These are phyloP conservation scores for Zapornia atra DNA, from an alignment of 2,113 vertebrate species.

Conservation along the genomic window DNA sequence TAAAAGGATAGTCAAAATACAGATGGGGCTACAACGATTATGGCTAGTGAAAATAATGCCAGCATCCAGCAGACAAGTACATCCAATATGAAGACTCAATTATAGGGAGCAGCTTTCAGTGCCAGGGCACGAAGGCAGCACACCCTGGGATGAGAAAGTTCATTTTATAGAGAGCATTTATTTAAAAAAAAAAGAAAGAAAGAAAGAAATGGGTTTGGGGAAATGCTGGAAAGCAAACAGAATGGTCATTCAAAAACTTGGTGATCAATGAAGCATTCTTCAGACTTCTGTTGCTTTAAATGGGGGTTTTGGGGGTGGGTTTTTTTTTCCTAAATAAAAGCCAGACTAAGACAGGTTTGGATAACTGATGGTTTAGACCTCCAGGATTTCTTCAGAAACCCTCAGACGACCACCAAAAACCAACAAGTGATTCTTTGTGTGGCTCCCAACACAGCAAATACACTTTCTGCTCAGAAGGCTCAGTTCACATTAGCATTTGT, in stretches of 20 bases:
- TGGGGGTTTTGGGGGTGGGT: background rate
- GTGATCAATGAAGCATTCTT: background rate
- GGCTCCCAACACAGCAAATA: background rate
- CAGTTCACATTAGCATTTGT: background rate
- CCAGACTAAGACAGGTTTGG: background rate
- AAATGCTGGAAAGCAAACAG: background rate
- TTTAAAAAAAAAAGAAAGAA: background rate
- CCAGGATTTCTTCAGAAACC: background rate
- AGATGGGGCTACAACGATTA: background rate
- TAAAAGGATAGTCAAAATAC: background rate
- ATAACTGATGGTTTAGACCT: slow-evolving; percentile 9
- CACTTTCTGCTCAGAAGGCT: background rate
- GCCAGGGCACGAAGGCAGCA: background rate
- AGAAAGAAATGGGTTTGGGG: background rate
- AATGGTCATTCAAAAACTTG: background rate
- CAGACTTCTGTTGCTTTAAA: background rate
- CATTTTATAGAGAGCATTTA: background rate
- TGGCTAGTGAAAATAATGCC: background rate
- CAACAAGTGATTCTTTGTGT: background rate
- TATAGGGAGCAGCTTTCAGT: background rate
- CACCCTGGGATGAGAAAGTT: background rate
- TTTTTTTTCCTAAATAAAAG: background rate
- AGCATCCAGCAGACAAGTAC: background rate
- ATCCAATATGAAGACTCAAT: background rate
- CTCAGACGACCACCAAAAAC: background rate